A percentile compares a stretch with the other conserved stretches of the same genome.
Evolutionary conservation across 2,113 vertebrate species (phyloP).

Genomic region (Sminthopsis crassicaudata): DNA sequence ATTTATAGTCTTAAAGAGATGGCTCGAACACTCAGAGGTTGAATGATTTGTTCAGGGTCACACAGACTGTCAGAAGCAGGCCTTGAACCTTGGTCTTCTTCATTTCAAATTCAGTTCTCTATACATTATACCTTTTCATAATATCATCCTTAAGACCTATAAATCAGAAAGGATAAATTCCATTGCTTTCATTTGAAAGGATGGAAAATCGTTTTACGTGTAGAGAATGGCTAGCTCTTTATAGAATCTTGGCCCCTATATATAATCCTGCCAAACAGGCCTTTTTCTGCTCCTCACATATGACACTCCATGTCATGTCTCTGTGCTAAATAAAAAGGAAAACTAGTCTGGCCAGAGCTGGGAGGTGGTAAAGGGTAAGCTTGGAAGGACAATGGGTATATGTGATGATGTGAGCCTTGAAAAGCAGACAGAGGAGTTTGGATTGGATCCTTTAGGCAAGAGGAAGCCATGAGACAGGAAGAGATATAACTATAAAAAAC

Average conservation of each 20-base stretch:
- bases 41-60: not conserved
- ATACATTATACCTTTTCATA: not conserved
- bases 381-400: not conserved
- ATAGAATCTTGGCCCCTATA: not conserved
- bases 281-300: not conserved
- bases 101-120: not conserved
- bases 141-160: not conserved
- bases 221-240: not conserved
- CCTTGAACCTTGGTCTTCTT: not conserved
- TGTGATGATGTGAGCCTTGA: not conserved
- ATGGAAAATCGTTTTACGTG: not conserved
- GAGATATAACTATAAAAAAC: not conserved
- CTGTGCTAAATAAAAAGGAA: not conserved
- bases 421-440: not conserved
- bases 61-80: not conserved
- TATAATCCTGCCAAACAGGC: not conserved
- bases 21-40: not conserved
- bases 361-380: not conserved
- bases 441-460: not conserved
- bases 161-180: not conserved
- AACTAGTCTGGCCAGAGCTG: not conserved
- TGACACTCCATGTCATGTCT: not conserved
- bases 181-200: not conserved
- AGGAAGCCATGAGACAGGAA: not conserved
- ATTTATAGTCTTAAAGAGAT: not conserved